Evolutionary conservation across 1,140 invertebrate species (phyloP), one percentile per base, ranked within the genome.

Genomic region (Oncopodura yosiiana): DNA sequence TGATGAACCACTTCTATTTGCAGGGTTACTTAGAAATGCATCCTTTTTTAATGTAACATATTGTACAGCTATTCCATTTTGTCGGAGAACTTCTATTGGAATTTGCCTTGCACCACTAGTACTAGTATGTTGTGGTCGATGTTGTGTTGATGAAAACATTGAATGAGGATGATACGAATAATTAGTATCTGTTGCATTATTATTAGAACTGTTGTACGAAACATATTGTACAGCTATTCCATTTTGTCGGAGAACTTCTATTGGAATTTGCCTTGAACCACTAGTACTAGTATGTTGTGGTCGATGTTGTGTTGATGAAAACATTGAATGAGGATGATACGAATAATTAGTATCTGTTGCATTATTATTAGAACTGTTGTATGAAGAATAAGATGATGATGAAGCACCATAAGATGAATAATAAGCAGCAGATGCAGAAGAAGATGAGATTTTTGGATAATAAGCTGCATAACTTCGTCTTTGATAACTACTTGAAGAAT

Each of bases 401-500:
- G 59, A 57, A 16, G 49, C 27, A 14, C 34, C 11, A 24, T 48
- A 41, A 21, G 52, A 44, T 21, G 34, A 26, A 19, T 18, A 36
- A 24, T 5, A 36, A 3, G 48, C n/a, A 8, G 30, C 5, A 9
- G 23, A 5, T 9, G 48, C 4, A 37, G 3, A 5, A 38, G 30
- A n/a, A 24, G 36, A 36, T 11, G 44, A 19, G 41, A 36, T 3
- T 36, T 16, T 45, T 23, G 71, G 68, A 56, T 75, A 75, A 60
- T 71, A 75, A 1, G 68, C 68, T 26, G 71, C 66, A 64, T 75
- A 16, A 39, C 3, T 29, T 30, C 3, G 74, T 34, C 74, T 56
- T 34, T 65, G 68, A 60, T 74, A 75, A 26, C 23, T 41, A 16
- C 16, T 8, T 6, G 6, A 6, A 19, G 38, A 41, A 34, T 34